A percentile compares a stretch with the other conserved stretches of the same genome.
Evolutionary conservation across 2,797 vertebrate species (phyloP).

Genomic region (Epinephelus awoara): DNA sequence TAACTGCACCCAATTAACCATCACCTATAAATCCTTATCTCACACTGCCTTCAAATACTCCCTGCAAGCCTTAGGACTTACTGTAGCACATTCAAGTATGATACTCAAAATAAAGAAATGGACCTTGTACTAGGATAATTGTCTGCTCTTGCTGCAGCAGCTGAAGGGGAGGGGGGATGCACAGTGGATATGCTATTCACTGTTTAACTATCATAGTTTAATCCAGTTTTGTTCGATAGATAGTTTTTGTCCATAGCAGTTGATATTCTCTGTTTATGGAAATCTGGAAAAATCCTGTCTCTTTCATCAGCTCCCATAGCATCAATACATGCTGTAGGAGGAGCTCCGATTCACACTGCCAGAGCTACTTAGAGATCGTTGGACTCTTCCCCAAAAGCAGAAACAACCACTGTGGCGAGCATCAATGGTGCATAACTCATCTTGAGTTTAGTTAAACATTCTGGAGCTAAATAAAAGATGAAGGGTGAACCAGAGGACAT

Average conservation of each 20-base stretch:
- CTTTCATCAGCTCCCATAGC: neutral
- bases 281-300: neutral
- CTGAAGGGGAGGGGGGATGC: neutral
- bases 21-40: conserved; percentile 63
- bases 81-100: conserved; percentile 30
- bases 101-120: conserved; percentile 32
- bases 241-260: conserved; percentile 13
- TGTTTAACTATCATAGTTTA: conserved; percentile 3
- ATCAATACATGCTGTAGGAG: conserved; percentile 3
- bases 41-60: conserved; percentile 22
- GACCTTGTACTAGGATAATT: neutral
- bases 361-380: conserved; percentile 29
- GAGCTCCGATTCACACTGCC: conserved; percentile 9
- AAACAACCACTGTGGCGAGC: conserved; percentile 16
- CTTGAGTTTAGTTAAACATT: conserved; percentile 49
- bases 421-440: conserved; percentile 40
- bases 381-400: conserved; percentile 37
- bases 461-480: conserved; percentile 55
- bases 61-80: conserved; percentile 23
- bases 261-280: conserved; percentile 1
- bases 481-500: conserved; percentile 42
- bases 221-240: neutral
- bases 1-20: conserved; percentile 64
- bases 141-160: conserved; percentile 18
- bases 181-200: neutral